Evolutionary conservation across 2,888 invertebrate genomes (phyloP), one percentile per base, ranked within the genome.

Genomic region (Callimorpha dominula): DNA sequence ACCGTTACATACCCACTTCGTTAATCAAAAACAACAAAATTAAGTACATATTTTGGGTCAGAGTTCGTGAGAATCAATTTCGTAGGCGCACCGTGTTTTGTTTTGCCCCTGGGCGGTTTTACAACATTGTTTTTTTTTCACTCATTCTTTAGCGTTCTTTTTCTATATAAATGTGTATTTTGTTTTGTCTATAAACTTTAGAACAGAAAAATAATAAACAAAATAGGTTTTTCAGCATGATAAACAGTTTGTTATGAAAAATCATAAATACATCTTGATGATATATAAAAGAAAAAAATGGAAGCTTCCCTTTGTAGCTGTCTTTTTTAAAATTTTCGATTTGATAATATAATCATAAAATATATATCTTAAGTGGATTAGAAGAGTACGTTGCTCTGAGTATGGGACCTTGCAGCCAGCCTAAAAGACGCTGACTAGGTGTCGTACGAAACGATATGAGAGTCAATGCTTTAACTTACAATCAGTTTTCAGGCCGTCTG

Each of bases 31-130:
- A 71, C 72, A 83, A 78, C 75, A 70, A 71, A 78, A 82, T 79
- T 81, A 74, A 74, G 72, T 72, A 70, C 72, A 71, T 69, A 67
- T 68, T 81, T 80, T 79, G 64, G 66, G 66, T 65, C 68, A 74
- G 73, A 79, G 75, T 81, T 78, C 67, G 50, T 40, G 43, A 50
- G 77, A 78, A 74, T 78, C 78, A 77, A 80, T 80, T 81, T 75
- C 54, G 72, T 76, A 77, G 73, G 71, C 70, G 65, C 67, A 65
- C 66, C 65, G 63, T 72, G 75, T 79, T 75, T 76, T 78, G 69
- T 78, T 71, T 63, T 66, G 67, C 74, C 77, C 70, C 60, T 57
- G 17, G 77, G 78, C 79, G 50, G 70, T 80, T 78, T 75, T 42
- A 31, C 67, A 77, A 75, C 70, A 68, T 66, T 66, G 46, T 74